Evolutionary conservation across 2,888 invertebrate species (phyloP), one percentile per base, ranked within the genome.

Genomic region (Scaptomyza cyrtandrae): DNA sequence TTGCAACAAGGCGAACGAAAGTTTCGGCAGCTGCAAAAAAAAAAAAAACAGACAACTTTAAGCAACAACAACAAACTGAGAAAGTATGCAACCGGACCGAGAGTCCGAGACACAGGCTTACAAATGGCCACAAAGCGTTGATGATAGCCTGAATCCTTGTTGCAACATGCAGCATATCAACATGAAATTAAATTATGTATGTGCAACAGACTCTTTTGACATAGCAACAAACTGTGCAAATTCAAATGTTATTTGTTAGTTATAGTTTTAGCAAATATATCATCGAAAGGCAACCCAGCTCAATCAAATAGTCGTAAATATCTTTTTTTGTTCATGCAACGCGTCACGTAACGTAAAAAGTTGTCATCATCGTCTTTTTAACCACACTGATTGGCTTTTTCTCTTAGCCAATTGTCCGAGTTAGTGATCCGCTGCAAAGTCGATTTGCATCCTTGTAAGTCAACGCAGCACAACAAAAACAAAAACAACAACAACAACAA

Each of bases 1-100:
- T 66, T 66, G 59, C 60, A 69, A 69, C 61, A 69, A 67, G 57
- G 33, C 68, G 9, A 69, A 60, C 45, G 70, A 70, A 69, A 70
- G 54, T 69, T 69, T 69, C 49, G 69, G 70, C 69, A 69, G 71
- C 69, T 70, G 69, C 61, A 44, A 56, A 37, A 24, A 39, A 56
- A 56, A 45, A 48, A 37, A 54, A 33, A 31, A 10, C 11, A 19
- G 4, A 24, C 24, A 24, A 24, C 24, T 24, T 24, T 24, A 2
- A 3, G 3, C 14, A 14, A 14, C 39, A 14, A 5, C 48, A 59
- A 52, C 53, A 60, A 37, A 50, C 48, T 52, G 52, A 52, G 69
- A 68, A 68, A 66, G 67, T 66, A 56, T 67, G 56, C 39, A 39
- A 39, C 39, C 39, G 14, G n/a, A 37, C 37, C 49, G 54, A n/a